These are phyloP conservation scores for Mimumesa dahlbomi DNA, from an alignment of 2,888 invertebrate species.

Conservation along the genomic window DNA sequence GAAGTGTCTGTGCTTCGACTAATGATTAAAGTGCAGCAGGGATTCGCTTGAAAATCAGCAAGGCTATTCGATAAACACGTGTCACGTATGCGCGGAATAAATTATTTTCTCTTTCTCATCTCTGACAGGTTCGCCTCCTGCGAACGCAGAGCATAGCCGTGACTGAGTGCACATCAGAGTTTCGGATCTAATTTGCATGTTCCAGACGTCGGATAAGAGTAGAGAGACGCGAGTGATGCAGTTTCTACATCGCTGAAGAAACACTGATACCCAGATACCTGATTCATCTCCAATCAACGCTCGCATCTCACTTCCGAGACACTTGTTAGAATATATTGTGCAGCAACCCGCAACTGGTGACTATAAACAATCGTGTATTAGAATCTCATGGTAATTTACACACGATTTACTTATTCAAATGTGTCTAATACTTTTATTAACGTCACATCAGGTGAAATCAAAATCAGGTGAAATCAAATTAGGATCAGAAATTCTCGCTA, in stretches of 20 bases:
- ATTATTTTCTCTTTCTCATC: constrained; percentile 33
- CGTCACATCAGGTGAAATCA: too few species aligned
- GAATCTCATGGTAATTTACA: too few species aligned
- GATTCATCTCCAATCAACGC: constrained; percentile 1
- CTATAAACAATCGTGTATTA: too few species aligned
- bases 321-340: too few species aligned
- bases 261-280: constrained; percentile 17
- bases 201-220: constrained; percentile 21
- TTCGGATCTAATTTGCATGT: constrained; percentile 48
- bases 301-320: too few species aligned
- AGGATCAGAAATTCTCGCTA: too few species aligned
- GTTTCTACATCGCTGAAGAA: constrained; percentile 22
- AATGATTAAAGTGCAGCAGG: not conserved
- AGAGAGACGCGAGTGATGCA: constrained; percentile 28
- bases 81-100: constrained; percentile 27
- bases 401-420: too few species aligned
- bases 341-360: too few species aligned
- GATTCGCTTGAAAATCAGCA: constrained; percentile 15
- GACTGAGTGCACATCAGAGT: constrained; percentile 26
- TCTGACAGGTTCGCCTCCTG: constrained; percentile 14
- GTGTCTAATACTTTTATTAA: too few species aligned
- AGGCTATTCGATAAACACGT: constrained; percentile 29
- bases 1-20: not conserved
- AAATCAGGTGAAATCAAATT: too few species aligned
- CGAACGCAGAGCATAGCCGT: constrained; percentile 20